Evolutionary conservation across 1,140 invertebrate species (phyloP), one percentile per base, ranked within the genome.

Genomic region (Dufourea novaeangliae): DNA sequence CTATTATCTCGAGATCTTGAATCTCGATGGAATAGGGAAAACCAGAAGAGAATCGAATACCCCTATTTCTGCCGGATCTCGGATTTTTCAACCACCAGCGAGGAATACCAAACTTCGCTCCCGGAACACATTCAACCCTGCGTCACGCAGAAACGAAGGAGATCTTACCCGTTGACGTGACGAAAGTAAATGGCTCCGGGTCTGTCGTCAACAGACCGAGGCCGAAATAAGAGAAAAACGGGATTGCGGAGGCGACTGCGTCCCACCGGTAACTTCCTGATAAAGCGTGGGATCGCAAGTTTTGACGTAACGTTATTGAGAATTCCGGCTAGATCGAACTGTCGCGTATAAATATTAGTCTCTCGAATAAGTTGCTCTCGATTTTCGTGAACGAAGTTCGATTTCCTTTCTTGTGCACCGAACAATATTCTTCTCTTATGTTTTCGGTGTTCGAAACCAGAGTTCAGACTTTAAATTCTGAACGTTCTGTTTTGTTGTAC

Each of bases 141-240:
- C 46, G 46, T 50, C 46, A 50, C 46, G 46, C 46, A n/a, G 46
- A 46, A 46, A 46, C 44, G 44, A 46, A 46, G 17, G 41, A 44
- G 12, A 50, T n/a, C 20, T 7, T 6, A n/a, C 5, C 46, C 46
- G 46, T n/a, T n/a, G 46, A n/a, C 46, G 46, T n/a, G 46, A 50
- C 46, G 46, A n/a, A 50, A 61, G 69, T 61, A 71, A 71, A 71
- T 71, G 69, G n/a, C 25, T 22, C 3, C 6, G 14, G 22, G n/a
- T 37, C 1, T 8, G 39, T 22, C 14, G 71, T 34, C 56, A 66
- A 66, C 46, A 22, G n/a, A 29, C 20, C 7, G 25, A 7, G 39
- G 2, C 34, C 34, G 34, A 37, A 37, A 50, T 50, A 17, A 37
- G 39, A 25, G 68, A 29, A 12, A 56, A 29, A 29, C 32, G 37